These are phyloP conservation scores for Ditylenchus dipsaci DNA, from an alignment of 1,140 invertebrate species.

Conservation along the genomic window DNA sequence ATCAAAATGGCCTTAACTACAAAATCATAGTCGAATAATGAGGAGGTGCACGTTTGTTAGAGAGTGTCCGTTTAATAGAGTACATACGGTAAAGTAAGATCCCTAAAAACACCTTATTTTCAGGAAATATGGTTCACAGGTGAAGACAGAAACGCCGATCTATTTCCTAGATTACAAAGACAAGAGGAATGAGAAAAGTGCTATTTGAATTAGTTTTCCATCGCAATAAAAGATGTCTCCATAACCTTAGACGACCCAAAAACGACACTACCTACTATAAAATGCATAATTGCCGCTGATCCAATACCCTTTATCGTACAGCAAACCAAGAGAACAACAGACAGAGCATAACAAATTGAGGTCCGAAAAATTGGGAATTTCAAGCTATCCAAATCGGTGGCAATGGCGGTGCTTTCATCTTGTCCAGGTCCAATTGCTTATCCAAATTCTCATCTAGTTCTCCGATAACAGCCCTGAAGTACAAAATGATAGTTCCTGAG, in stretches of 20 bases:
- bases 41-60: no score
- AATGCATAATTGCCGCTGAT: no score
- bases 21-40: no score
- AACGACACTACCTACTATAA: no score
- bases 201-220: background rate
- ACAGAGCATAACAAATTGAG: background rate
- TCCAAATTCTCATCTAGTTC: constrained; percentile 50
- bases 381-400: constrained; percentile 39
- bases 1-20: no score
- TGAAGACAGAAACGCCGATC: background rate
- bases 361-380: background rate
- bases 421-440: constrained; percentile 40
- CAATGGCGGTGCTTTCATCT: constrained; percentile 42
- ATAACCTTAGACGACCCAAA: no score
- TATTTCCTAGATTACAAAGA: background rate
- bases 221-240: no score
- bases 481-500: background rate
- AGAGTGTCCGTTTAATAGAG: no score
- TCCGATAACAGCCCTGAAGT: constrained; percentile 45
- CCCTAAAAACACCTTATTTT: background rate
- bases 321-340: background rate
- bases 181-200: background rate
- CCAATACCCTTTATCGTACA: background rate
- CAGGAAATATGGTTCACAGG: constrained; percentile 12
- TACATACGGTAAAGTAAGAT: no score